Conservation (phyloP, 2,113 vertebrate genomes). For the Macquaria australasica region DNA sequence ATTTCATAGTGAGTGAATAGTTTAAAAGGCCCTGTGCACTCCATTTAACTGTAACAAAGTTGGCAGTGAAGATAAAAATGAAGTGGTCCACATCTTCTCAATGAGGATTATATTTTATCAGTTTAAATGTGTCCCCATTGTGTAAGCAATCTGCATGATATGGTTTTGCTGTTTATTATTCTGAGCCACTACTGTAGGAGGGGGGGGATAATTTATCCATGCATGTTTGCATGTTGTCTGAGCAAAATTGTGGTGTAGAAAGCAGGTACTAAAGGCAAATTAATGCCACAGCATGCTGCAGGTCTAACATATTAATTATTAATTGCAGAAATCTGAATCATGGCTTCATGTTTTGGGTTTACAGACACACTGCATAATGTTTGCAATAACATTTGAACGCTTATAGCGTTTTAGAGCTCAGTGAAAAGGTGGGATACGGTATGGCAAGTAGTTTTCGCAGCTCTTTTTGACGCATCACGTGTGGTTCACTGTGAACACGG, state of each 20-base stretch:
- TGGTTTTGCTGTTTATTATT: not conserved
- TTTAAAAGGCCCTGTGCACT: not conserved
- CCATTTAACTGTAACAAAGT: not conserved
- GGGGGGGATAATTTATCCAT: not conserved
- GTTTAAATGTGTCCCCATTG: not conserved
- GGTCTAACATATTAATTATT: not conserved
- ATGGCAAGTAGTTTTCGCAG: not conserved
- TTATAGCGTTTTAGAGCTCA: not conserved
- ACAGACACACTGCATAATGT: not conserved
- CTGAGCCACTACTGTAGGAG: not conserved
- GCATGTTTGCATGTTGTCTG: not conserved
- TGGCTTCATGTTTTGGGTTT: not conserved
- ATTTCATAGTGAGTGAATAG: not conserved
- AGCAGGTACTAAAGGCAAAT: not conserved
- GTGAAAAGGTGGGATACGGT: not conserved
- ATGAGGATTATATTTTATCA: not conserved
- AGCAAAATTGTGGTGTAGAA: not conserved
- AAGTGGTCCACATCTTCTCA: not conserved
- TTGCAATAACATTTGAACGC: not conserved
- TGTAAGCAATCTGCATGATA: not conserved
- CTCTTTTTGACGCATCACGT: slow-evolving; percentile 10
- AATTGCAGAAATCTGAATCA: not conserved
- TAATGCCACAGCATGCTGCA: not conserved
- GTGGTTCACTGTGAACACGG: not conserved
- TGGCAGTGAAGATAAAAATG: not conserved